Evolutionary conservation across 2,797 vertebrate species (phyloP), one percentile per base, ranked within the genome.

Genomic region (Enteromius afrohamiltoni): DNA sequence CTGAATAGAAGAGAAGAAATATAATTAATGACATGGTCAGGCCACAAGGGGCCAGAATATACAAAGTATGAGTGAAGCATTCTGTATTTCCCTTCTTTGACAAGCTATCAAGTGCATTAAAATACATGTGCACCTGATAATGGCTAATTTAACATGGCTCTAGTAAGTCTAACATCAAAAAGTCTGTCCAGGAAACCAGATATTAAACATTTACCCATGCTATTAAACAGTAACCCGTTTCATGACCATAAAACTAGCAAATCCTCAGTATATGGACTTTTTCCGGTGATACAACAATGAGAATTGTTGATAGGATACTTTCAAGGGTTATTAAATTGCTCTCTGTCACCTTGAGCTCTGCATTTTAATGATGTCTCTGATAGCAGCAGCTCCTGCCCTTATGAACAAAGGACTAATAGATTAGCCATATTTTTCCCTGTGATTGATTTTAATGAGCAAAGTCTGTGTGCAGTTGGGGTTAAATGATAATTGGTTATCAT

Each of bases 41-140:
- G n/a, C 85, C 87, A 85, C n/a, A 67, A 77, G 87, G 85, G 81
- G 83, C 40, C 77, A 85, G 58, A 37, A 67, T 71, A 49, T 37
- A 10, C 19, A 58, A 37, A 42, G 31, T 40, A 21, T 31, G 14
- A 11, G n/a, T 14, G n/a, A 47, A 14, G 5, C 17, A 29, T 4
- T 62, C 26, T 37, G 4, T 1, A 10, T 17, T 60, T 42, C 14
- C 16, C 14, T 45, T 77, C 14, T 62, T 62, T 45, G 1, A 58
- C n/a, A 37, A 2, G 1, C 16, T 40, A 34, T 34, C 21, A 23
- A 42, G n/a, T 26, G 37, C 16, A 26, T 11, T 40, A 23, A 13
- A 23, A 51, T 31, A 31, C 55, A 49, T n/a, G 49, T 8, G 1
- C 0, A 3, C 9, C 78, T 29, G 10, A 31, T 70, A n/a, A 31